Conservation (phyloP, 2,888 invertebrate species). For the Gari tellinella region DNA sequence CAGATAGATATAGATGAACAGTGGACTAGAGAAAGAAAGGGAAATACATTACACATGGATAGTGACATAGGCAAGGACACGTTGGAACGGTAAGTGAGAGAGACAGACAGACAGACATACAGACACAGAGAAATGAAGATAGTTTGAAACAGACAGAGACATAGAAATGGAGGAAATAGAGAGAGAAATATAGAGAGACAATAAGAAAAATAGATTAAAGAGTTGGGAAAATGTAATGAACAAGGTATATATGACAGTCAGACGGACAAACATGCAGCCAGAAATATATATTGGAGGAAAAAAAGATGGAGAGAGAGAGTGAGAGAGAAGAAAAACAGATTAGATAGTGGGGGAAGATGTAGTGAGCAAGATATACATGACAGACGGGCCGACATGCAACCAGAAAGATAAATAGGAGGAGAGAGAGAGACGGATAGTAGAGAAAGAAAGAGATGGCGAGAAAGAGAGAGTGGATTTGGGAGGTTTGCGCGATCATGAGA, state of each 20-base stretch:
- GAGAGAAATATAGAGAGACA: slow-evolving; percentile 6
- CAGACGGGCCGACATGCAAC: too few species aligned
- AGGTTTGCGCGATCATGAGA: too few species aligned
- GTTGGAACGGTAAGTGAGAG: background rate
- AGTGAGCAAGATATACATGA: too few species aligned
- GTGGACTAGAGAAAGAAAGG: background rate
- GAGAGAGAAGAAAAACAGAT: too few species aligned
- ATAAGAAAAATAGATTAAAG: too few species aligned
- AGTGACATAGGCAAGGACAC: background rate
- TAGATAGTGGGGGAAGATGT: too few species aligned
- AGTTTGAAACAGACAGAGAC: too few species aligned
- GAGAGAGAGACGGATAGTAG: too few species aligned
- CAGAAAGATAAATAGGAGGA: too few species aligned
- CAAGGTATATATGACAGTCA: background rate
- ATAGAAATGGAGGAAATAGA: background rate
- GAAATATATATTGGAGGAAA: background rate
- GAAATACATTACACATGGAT: background rate
- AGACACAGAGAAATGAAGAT: background rate
- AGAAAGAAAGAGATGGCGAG: too few species aligned
- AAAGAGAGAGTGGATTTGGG: too few species aligned
- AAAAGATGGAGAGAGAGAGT: background rate
- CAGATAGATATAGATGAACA: too few species aligned
- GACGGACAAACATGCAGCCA: background rate
- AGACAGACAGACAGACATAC: background rate
- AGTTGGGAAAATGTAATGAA: background rate